Conservation (phyloP, 2,888 invertebrate species). For the Cylindroiulus punctatus region DNA sequence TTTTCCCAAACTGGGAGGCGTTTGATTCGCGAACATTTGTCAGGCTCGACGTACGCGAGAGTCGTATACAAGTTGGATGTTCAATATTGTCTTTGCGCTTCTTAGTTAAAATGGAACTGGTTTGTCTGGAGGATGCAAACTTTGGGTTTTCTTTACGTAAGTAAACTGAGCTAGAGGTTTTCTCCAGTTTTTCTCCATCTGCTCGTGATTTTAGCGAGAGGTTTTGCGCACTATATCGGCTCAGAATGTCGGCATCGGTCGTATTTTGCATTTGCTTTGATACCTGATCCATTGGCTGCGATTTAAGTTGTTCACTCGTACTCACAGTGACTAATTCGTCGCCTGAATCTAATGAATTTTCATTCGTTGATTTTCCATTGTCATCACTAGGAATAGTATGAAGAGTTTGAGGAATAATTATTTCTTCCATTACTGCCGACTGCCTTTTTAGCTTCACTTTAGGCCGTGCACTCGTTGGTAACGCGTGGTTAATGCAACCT, state of each 20-base stretch:
- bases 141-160: background rate
- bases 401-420: slow-evolving; percentile 49
- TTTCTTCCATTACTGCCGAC: slow-evolving; percentile 56
- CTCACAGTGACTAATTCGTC: background rate
- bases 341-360: slow-evolving; percentile 47
- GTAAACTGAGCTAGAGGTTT: background rate
- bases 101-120: background rate
- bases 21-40: background rate
- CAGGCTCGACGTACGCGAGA: slow-evolving; percentile 13
- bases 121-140: background rate
- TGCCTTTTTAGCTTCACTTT: slow-evolving; percentile 57
- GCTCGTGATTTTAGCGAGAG: background rate
- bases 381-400: slow-evolving; percentile 17
- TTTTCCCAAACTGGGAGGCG: background rate
- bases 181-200: background rate
- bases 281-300: background rate
- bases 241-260: background rate
- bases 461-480: slow-evolving; percentile 54
- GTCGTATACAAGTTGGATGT: slow-evolving; percentile 8
- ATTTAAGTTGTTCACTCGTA: background rate
- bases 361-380: slow-evolving; percentile 28
- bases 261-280: background rate
- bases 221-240: background rate
- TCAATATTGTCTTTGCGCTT: background rate
- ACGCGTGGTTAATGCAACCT: background rate